Conservation (phyloP, 2,797 vertebrate genomes). For the Cryptoblepharus egeriae region DNA sequence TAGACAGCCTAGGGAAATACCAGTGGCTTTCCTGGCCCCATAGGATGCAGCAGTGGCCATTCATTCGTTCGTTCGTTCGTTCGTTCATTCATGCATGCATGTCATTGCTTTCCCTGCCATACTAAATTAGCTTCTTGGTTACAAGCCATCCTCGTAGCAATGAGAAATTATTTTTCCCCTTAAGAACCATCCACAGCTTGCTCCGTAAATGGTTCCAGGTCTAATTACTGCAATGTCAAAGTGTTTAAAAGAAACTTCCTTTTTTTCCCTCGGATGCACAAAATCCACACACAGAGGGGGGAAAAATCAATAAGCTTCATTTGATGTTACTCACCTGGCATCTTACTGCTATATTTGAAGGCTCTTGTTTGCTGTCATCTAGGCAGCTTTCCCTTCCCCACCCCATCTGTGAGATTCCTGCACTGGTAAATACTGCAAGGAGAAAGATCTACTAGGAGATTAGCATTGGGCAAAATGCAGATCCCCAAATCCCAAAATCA, state of each 20-base stretch:
- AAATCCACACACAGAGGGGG: constrained; percentile 39
- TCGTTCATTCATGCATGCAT: constrained; percentile 30
- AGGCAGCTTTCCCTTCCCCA: constrained; percentile 41
- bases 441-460: not conserved
- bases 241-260: constrained; percentile 64
- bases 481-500: not conserved
- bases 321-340: constrained; percentile 57
- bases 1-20: too few species aligned
- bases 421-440: not conserved
- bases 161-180: constrained; percentile 36
- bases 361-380: constrained; percentile 45
- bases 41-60: too few species aligned
- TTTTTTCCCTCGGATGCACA: constrained; percentile 46
- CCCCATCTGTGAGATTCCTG: not conserved
- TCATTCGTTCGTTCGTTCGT: too few species aligned
- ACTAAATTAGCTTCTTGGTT: constrained; percentile 55
- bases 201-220: constrained; percentile 43
- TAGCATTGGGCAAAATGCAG: not conserved
- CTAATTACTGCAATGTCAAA: constrained; percentile 63
- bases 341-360: constrained; percentile 44
- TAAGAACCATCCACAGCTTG: constrained; percentile 36
- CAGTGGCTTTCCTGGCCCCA: too few species aligned
- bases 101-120: constrained; percentile 25
- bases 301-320: constrained; percentile 67
- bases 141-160: constrained; percentile 49